Evolutionary conservation across 30 jellyfish, hydroid and myxozoan genomes (phyloP).

Genomic region (Chironex yamaguchii): DNA sequence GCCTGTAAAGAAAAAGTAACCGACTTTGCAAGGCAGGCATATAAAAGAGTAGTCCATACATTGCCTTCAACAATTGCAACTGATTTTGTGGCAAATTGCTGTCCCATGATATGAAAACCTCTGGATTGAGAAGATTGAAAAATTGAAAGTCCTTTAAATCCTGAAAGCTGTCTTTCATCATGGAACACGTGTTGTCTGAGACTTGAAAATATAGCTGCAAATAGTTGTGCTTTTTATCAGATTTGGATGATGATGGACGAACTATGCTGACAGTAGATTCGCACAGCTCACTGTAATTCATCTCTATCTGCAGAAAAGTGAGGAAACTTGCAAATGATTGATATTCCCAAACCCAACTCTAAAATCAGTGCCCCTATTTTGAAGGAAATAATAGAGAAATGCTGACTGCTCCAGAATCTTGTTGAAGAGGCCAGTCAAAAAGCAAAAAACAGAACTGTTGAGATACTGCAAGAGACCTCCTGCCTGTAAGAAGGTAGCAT

Average conservation of each 20-base stretch:
- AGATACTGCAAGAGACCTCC: conserved; percentile 55
- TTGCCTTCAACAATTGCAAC: background rate
- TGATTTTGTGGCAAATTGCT: background rate
- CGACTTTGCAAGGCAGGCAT: conserved; percentile 21
- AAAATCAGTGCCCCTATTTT: conserved; percentile 19
- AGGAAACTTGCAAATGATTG: background rate
- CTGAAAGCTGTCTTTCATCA: conserved; percentile 24
- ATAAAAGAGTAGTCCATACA: conserved; percentile 17
- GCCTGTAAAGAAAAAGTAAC: conserved; percentile 10
- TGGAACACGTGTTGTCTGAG: conserved; percentile 22
- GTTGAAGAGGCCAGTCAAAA: conserved; percentile 7
- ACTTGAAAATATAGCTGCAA: conserved; percentile 8
- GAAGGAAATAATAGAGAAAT: conserved; percentile 29
- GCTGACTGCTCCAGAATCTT: conserved; percentile 45
- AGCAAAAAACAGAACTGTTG: conserved; percentile 32
- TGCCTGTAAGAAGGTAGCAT: conserved; percentile 47
- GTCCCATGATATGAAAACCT: background rate
- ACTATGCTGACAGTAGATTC: background rate
- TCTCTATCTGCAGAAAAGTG: background rate
- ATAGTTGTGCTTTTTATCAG: background rate
- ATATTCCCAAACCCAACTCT: conserved; percentile 34
- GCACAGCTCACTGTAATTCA: background rate
- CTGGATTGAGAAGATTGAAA: conserved; percentile 35
- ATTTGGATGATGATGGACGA: conserved; percentile 12
- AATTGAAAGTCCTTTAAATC: conserved; percentile 19